Conservation (phyloP, 1,140 invertebrate species). For the Drosophila sulfurigaster region DNA sequence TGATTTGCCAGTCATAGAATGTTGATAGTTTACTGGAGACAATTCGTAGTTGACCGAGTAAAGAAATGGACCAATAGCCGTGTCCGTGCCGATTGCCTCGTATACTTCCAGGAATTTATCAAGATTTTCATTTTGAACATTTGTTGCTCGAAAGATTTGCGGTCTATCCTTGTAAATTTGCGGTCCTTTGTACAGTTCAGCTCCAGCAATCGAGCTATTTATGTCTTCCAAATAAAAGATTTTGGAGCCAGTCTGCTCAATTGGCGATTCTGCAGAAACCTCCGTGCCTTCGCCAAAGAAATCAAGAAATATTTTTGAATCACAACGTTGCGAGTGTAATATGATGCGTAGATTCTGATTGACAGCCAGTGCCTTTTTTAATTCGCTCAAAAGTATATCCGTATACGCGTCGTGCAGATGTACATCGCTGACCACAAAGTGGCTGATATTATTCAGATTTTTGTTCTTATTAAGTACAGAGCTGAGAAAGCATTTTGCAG, state of each 20-base stretch:
- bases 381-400: conserved; percentile 95
- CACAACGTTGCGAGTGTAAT: conserved; percentile 89
- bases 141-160: conserved; percentile 84
- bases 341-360: conserved; percentile 92
- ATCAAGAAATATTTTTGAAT: conserved; percentile 30
- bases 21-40: conserved; percentile 88
- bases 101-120: conserved; percentile 69
- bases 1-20: conserved; percentile 89
- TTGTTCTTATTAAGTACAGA: conserved; percentile 64
- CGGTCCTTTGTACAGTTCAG: conserved; percentile 34
- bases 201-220: conserved; percentile 33
- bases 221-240: conserved; percentile 55
- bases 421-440: conserved; percentile 96
- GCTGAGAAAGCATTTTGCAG: conserved; percentile 64
- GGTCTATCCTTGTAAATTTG: conserved; percentile 86
- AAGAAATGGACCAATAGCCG: conserved; percentile 88
- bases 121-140: conserved; percentile 47
- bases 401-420: conserved; percentile 96
- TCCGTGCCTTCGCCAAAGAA: conserved; percentile 67
- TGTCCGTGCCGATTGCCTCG: conserved; percentile 70
- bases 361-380: conserved; percentile 90
- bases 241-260: not conserved
- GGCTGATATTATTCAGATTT: conserved; percentile 89
- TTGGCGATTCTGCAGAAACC: conserved; percentile 5
- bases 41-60: conserved; percentile 89